Base-by-base conservation (phyloP, 1,140 invertebrate species). In the Dolichoris vasculosae region DNA sequence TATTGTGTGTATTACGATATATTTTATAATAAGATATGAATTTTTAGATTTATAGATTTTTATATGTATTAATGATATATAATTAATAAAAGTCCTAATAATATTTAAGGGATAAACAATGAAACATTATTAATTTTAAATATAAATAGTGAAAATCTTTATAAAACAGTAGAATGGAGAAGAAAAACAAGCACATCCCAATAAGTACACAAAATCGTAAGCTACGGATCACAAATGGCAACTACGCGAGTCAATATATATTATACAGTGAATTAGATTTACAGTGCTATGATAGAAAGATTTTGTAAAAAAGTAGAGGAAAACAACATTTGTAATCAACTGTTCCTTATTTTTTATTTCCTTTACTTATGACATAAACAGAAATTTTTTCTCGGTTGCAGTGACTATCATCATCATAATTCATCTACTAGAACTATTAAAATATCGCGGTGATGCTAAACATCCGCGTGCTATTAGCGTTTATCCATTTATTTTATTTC, bases 321-420 rank as follows among this genome's bases (percentile, higher is more conserved):
- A 35, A 69, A 69, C 17, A 32, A 8, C 64, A 32, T 51, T 59
- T 17, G n/a, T 30, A 23, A 23, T 78, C 76, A 78, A 51, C 76
- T 78, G 76, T 78, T 78, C 48, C 76, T 78, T n/a, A n/a, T n/a
- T n/a, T n/a, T n/a, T n/a, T n/a, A n/a, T n/a, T n/a, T n/a, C n/a
- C n/a, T 78, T 78, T 78, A 78, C 76, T 78, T 78, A 59, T 78
- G 9, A 48, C 43, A 43, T 48, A 59, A n/a, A 59, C 46, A 38
- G 48, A 78, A 78, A 38, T 78, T 17, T 48, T 59, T 55, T 55
- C 76, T 78, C 51, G 76, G 30, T 46, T 46, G n/a, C n/a, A 32
- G 55, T 59, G 26, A 32, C 48, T 32, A 38, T 59, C 76, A 78
- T 78, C 76, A 38, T 78, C 76, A 38, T 78, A 38, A 78, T 32